phyloP scores from a whole-genome alignment of 2,888 invertebrate genomes.

The Habroteleia sp. region DNA sequence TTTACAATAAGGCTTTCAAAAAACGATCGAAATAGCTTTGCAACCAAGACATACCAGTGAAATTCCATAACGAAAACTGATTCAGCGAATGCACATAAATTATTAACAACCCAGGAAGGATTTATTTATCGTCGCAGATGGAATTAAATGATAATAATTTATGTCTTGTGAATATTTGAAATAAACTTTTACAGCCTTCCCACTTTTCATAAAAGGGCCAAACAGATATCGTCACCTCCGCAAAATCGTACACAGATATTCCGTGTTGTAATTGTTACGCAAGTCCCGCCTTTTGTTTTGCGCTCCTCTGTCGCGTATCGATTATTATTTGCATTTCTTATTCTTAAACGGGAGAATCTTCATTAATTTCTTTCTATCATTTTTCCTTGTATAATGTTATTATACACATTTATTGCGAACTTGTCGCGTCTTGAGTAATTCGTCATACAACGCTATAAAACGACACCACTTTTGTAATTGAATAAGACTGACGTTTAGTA shows the following conservation, averaged over 20 bases:
- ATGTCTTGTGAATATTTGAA: conserved; percentile 39
- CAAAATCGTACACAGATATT: conserved; percentile 46
- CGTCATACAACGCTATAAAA: conserved; percentile 41
- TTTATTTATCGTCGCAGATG: conserved; percentile 24
- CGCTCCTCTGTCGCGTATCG: conserved; percentile 44
- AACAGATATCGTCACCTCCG: conserved; percentile 64
- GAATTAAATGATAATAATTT: conserved; percentile 35
- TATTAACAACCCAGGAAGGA: conserved; percentile 13
- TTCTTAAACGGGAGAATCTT: conserved; percentile 61
- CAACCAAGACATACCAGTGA: too few relatives aligned
- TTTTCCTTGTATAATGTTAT: conserved; percentile 31
- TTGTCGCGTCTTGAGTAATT: conserved; percentile 44
- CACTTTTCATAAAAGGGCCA: conserved; percentile 62
- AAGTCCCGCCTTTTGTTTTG: conserved; percentile 62
- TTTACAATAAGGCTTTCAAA: too few relatives aligned
- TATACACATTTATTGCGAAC: conserved; percentile 46
- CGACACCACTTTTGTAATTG: conserved; percentile 27
- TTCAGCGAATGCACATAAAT: conserved; percentile 22
- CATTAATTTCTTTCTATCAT: conserved; percentile 52
- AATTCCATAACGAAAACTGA: conserved; percentile 9
- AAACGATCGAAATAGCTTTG: too few relatives aligned
- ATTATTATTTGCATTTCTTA: conserved; percentile 62
- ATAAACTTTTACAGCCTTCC: conserved; percentile 48
- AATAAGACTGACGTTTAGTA: conserved; percentile 25
- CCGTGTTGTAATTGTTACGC: conserved; percentile 58